phyloP scores from a whole-genome alignment of 2,888 invertebrate species.

The Boloria euphrosyne region DNA sequence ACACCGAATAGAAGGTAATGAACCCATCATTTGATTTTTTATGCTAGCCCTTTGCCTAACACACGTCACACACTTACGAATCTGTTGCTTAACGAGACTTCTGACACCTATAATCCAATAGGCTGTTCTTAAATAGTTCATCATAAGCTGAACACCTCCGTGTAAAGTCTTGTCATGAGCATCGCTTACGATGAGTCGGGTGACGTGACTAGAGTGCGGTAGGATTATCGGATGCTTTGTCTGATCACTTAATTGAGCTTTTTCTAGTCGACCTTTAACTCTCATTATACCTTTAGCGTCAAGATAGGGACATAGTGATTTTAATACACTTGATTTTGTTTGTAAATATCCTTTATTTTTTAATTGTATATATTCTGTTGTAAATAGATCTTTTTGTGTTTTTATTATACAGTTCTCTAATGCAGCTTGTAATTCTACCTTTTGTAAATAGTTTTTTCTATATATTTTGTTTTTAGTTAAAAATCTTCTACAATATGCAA shows the following conservation, averaged over 20 bases:
- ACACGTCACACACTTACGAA: slow-evolving; percentile 29
- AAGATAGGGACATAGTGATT: slow-evolving; percentile 41
- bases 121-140: slow-evolving; percentile 33
- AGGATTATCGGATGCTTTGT: slow-evolving; percentile 43
- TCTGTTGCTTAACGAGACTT: slow-evolving; percentile 13
- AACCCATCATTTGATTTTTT: slow-evolving; percentile 28
- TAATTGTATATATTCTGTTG: background rate
- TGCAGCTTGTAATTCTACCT: slow-evolving; percentile 19
- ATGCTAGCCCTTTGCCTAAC: slow-evolving; percentile 16
- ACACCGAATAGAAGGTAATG: slow-evolving; percentile 19
- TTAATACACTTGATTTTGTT: slow-evolving; percentile 23
- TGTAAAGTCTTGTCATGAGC: slow-evolving; percentile 42
- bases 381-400: slow-evolving; percentile 22
- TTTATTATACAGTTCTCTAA: slow-evolving; percentile 26
- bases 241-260: slow-evolving; percentile 30
- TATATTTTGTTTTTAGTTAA: background rate
- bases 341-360: slow-evolving; percentile 1
- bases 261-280: slow-evolving; percentile 43
- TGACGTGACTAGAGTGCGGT: slow-evolving; percentile 37
- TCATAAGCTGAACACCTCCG: slow-evolving; percentile 41
- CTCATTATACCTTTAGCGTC: slow-evolving; percentile 38
- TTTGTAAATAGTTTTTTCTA: slow-evolving; percentile 13
- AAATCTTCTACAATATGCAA: slow-evolving; percentile 33
- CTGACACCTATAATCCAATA: slow-evolving; percentile 34
- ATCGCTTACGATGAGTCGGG: slow-evolving; percentile 40